These are phyloP conservation scores for Myotis pilosus DNA, from an alignment of 2,797 vertebrate genomes.

Conservation along the genomic window DNA sequence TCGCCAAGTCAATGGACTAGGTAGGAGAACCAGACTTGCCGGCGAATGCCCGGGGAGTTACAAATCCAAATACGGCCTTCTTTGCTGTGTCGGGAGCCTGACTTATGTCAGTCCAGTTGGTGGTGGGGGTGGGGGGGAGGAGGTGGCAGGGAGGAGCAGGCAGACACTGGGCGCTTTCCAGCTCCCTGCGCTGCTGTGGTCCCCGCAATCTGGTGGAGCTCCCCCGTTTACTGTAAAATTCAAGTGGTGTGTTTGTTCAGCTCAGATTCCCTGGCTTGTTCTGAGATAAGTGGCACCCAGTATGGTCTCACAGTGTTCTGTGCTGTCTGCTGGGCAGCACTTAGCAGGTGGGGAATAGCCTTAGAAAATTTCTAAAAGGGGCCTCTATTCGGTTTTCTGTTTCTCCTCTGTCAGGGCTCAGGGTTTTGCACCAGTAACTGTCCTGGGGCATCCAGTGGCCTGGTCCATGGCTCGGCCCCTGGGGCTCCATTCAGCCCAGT, in stretches of 20 bases:
- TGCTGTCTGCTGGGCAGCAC: neutral
- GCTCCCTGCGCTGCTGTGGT: neutral
- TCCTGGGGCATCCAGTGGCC: neutral
- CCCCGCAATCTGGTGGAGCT: neutral
- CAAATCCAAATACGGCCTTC: slow-evolving; percentile 71
- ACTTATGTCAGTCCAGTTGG: slow-evolving; percentile 42
- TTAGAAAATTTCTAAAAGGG: slow-evolving; percentile 17
- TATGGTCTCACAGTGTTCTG: slow-evolving; percentile 46
- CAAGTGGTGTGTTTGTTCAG: neutral
- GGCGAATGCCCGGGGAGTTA: slow-evolving; percentile 58
- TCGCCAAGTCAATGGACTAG: slow-evolving; percentile 65
- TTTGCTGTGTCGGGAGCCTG: slow-evolving; percentile 58
- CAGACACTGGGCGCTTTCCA: neutral
- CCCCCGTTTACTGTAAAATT: neutral
- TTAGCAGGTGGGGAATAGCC: slow-evolving; percentile 30
- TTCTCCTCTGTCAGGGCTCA: neutral
- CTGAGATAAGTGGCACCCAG: neutral
- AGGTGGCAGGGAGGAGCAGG: neutral
- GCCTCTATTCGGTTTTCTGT: neutral
- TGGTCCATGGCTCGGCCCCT: neutral
- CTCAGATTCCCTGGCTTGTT: neutral
- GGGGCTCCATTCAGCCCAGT: neutral
- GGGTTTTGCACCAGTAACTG: neutral
- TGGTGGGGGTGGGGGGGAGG: neutral
- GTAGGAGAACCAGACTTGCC: slow-evolving; percentile 69